Base-by-base conservation (phyloP, 2,888 invertebrate genomes). In the Agrenia bidenticulata region DNA sequence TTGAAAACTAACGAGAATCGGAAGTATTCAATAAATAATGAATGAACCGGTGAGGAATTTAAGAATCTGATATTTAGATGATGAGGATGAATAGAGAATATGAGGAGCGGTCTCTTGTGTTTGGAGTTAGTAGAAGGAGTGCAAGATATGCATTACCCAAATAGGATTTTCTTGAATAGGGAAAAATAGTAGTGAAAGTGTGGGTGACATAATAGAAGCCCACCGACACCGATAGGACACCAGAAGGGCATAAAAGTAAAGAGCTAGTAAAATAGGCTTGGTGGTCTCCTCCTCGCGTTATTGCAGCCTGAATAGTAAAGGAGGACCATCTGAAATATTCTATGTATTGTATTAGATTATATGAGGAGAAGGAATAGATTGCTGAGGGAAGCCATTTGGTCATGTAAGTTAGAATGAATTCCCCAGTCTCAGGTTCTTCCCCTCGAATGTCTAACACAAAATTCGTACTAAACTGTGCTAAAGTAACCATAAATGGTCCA, bases 401-500 rank as follows among this genome's bases (percentile, higher is more conserved):
- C 58, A 58, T 58, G 49, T 45, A 27, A 58, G 58, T 58, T 58
- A 58, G 42, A 49, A 58, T 49, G 58, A 51, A 39, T 57, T 57
- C 49, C 58, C 57, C 23, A 23, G 41, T 21, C 57, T 24, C 19
- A 57, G 23, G 56, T 57, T 27, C 55, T 17, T 37, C 37, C 49
- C 27, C 23, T 45, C 11, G 58, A 26, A 58, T 58, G 58, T 45
- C 51, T 21, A 11, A 45, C 49, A 58, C 58, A 32, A 54, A 37
- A 41, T 58, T 58, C 26, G 41, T 58, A 58, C 63, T 58, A 63
- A 63, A 63, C 53, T 63, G 63, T 58, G 58, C 51, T 63, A 63
- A 63, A 63, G 63, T 50, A 63, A 63, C 57, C 63, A 63, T 63
- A 63, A 63, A 63, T 63, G 63, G 63, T 63, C 63, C 63, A 37